These are phyloP conservation scores for Amphipoea oculea DNA, from an alignment of 2,888 invertebrate genomes.

Conservation along the genomic window DNA sequence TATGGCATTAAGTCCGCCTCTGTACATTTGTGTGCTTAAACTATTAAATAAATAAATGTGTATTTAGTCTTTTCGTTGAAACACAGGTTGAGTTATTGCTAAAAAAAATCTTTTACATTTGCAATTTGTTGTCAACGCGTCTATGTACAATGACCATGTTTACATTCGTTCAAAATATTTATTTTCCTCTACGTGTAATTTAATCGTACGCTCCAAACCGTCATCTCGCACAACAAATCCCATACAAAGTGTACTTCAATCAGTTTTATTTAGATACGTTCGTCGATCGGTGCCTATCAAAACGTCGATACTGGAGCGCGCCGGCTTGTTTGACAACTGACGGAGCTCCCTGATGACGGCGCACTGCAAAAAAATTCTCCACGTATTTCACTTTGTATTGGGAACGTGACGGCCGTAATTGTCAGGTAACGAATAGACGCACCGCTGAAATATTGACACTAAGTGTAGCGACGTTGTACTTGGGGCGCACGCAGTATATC, in stretches of 20 bases:
- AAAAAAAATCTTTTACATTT: conserved; percentile 5
- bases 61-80: neutral
- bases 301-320: conserved; percentile 55
- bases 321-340: conserved; percentile 64
- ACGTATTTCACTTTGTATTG: conserved; percentile 61
- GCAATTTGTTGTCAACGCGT: neutral
- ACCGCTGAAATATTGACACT: conserved; percentile 61
- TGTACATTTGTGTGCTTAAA: neutral
- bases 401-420: conserved; percentile 64
- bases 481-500: conserved; percentile 46
- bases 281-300: conserved; percentile 61
- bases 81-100: neutral
- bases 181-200: conserved; percentile 52
- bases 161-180: conserved; percentile 47
- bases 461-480: conserved; percentile 43
- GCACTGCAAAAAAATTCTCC: conserved; percentile 56
- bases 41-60: neutral
- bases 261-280: conserved; percentile 67
- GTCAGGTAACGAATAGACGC: conserved; percentile 67
- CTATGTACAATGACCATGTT: conserved; percentile 31
- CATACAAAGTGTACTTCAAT: conserved; percentile 61
- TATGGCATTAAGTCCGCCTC: too few species aligned
- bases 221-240: conserved; percentile 58
- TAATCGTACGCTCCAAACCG: conserved; percentile 41
- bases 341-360: conserved; percentile 58